Conservation (phyloP, 2,888 invertebrate species). For the Lithophane semibrunnea region DNA sequence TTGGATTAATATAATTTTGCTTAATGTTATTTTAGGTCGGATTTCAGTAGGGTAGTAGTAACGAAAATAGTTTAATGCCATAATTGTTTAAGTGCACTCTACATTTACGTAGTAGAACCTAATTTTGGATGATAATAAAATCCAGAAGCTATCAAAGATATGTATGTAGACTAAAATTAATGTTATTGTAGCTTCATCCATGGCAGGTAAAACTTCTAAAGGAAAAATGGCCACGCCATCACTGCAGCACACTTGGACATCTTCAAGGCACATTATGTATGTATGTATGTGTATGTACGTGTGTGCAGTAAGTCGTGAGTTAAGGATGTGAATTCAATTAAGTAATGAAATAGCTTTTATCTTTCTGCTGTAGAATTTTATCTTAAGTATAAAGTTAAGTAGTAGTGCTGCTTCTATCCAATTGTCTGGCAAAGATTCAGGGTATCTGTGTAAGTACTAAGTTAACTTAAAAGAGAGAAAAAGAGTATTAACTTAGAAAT, state of each 20-base stretch:
- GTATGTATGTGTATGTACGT: background rate
- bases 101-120: background rate
- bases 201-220: background rate
- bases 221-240: no score
- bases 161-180: background rate
- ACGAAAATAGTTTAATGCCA: background rate
- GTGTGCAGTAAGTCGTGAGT: conserved; percentile 7
- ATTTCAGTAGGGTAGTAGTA: background rate
- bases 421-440: conserved; percentile 41
- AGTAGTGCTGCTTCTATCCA: conserved; percentile 46
- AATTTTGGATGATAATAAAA: background rate
- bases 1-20: conserved; percentile 10
- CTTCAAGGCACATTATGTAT: background rate
- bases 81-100: background rate
- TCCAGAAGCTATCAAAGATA: background rate
- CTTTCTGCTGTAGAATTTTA: conserved; percentile 40
- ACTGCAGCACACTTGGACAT: background rate
- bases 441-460: conserved; percentile 30
- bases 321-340: conserved; percentile 43
- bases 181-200: background rate
- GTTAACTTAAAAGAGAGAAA: conserved; percentile 22
- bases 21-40: background rate
- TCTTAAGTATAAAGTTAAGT: conserved; percentile 47
- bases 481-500: conserved; percentile 24
- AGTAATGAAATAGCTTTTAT: conserved; percentile 58